Conservation (phyloP, 2,113 vertebrate species). For the Himantopus leucocephalus region DNA sequence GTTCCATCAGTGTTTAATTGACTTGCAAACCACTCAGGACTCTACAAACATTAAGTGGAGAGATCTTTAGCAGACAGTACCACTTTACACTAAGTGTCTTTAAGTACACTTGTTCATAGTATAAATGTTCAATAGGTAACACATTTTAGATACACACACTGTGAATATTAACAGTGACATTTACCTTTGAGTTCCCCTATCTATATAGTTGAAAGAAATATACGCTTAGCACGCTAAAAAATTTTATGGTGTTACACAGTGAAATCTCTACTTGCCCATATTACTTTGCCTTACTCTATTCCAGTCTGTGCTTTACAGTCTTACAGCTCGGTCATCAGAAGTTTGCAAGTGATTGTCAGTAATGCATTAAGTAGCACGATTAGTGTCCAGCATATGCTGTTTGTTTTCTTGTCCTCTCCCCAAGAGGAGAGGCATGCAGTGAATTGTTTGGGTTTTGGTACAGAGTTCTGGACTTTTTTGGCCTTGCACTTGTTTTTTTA, state of each 20-base stretch:
- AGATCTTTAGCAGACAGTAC: slow-evolving; percentile 39
- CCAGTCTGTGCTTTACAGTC: neutral
- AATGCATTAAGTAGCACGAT: neutral
- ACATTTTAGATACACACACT: neutral
- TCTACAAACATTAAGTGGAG: slow-evolving; percentile 30
- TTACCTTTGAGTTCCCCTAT: neutral
- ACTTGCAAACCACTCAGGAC: slow-evolving; percentile 56
- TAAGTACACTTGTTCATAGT: slow-evolving; percentile 6
- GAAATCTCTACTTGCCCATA: neutral
- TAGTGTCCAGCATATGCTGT: neutral
- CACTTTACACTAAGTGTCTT: slow-evolving; percentile 29
- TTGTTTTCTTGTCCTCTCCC: neutral
- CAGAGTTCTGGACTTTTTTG: neutral
- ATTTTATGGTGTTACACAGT: neutral
- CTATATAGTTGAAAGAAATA: neutral
- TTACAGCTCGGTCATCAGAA: neutral
- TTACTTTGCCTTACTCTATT: neutral
- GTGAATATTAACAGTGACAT: neutral
- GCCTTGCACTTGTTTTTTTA: neutral
- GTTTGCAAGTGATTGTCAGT: neutral
- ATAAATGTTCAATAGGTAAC: slow-evolving; percentile 3
- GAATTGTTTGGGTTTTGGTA: neutral
- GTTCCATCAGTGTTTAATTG: slow-evolving; percentile 58
- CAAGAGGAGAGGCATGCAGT: neutral
- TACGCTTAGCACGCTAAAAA: neutral